Conservation (phyloP, 2,797 vertebrate species). For the Gymnothorax javanicus region DNA sequence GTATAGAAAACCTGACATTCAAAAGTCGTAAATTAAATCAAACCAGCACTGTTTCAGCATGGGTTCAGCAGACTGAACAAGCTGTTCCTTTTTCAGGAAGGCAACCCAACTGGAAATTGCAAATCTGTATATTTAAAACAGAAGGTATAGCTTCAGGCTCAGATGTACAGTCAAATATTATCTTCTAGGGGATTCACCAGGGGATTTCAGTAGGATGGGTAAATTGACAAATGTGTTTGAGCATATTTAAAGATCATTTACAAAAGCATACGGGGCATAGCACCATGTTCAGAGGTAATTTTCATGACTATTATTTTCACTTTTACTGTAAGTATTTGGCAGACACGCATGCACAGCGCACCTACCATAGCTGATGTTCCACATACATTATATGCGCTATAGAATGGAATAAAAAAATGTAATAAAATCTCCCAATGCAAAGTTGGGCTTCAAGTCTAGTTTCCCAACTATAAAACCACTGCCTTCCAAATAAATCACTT, state of each 20-base stretch:
- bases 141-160: neutral
- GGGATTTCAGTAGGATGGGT: neutral
- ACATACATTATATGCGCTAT: neutral
- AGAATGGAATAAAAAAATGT: too few species aligned
- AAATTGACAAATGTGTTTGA: constrained; percentile 2
- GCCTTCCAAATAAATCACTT: neutral
- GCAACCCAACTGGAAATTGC: neutral
- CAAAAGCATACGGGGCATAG: neutral
- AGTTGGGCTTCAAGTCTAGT: neutral
- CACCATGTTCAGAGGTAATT: neutral
- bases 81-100: neutral
- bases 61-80: neutral
- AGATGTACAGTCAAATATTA: neutral
- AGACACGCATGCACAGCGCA: neutral
- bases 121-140: neutral
- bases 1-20: neutral
- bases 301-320: constrained; percentile 1
- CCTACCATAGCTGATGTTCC: neutral
- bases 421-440: too few species aligned
- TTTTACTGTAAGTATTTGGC: neutral
- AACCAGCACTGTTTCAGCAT: neutral
- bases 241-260: neutral
- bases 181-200: neutral
- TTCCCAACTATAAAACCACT: neutral
- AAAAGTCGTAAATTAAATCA: constrained; percentile 4